Evolutionary conservation across 2,113 vertebrate genomes (phyloP).

Genomic region (Ptilorrhoa leucosticta): DNA sequence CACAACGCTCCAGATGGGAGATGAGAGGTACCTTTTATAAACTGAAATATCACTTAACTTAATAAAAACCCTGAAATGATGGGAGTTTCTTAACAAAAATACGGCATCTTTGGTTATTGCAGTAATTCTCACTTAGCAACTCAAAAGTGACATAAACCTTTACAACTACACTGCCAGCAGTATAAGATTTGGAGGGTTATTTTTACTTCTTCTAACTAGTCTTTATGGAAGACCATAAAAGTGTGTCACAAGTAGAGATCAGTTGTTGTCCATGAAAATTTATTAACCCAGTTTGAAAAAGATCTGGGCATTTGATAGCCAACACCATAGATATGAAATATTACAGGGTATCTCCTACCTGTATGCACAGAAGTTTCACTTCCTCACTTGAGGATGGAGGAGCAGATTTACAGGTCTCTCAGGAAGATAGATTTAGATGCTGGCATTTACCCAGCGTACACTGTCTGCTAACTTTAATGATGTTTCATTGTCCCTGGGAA

Average conservation of each 20-base stretch:
- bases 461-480: background rate
- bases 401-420: background rate
- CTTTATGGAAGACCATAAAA: background rate
- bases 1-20: rapidly evolving
- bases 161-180: background rate
- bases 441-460: background rate
- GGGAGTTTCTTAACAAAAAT: background rate
- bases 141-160: rapidly evolving
- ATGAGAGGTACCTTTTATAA: background rate
- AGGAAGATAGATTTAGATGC: background rate
- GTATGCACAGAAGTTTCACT: background rate
- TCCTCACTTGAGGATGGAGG: background rate
- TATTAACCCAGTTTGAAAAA: background rate
- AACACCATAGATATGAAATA: background rate
- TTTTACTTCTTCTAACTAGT: background rate
- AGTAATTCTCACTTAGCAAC: background rate
- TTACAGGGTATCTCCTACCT: background rate
- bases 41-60: background rate
- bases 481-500: background rate
- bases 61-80: background rate
- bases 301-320: background rate
- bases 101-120: background rate
- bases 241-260: background rate
- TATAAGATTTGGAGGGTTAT: background rate
- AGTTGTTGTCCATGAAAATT: background rate